Evolutionary conservation across 1,140 invertebrate species (phyloP).

Genomic region (Riptortus pedestris): DNA sequence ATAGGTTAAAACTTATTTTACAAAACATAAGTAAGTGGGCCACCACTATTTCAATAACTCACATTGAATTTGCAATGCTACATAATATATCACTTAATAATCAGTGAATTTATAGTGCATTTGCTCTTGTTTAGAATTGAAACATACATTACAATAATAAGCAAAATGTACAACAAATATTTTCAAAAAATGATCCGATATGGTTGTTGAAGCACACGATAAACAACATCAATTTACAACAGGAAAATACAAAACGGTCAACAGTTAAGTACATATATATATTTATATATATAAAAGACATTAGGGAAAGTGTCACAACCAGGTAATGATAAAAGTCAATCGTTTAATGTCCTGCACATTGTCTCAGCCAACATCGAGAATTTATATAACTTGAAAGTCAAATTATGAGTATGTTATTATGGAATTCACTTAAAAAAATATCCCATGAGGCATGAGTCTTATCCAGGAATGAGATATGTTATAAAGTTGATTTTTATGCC

Average conservation of each 20-base stretch:
- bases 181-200: constrained; percentile 8
- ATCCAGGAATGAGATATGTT: constrained; percentile 16
- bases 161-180: constrained; percentile 23
- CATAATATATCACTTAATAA: too few relatives aligned
- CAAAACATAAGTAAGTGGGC: too few relatives aligned
- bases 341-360: constrained; percentile 11
- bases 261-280: constrained; percentile 29
- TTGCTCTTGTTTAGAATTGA: too few relatives aligned
- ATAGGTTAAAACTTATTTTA: too few relatives aligned
- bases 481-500: constrained; percentile 17
- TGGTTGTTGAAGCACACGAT: constrained; percentile 21
- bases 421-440: constrained; percentile 16
- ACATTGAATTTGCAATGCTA: too few relatives aligned
- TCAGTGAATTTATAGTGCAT: too few relatives aligned
- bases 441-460: constrained; percentile 12
- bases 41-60: too few relatives aligned
- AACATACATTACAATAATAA: constrained; percentile 3
- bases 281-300: constrained; percentile 22
- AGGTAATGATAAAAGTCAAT: constrained; percentile 13
- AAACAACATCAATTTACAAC: constrained; percentile 27
- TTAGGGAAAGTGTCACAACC: constrained; percentile 25
- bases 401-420: neutral
- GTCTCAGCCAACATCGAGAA: constrained; percentile 20
- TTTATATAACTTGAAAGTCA: constrained; percentile 10
- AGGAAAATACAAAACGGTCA: constrained; percentile 26